Evolutionary conservation across 2,888 invertebrate genomes (phyloP).

Genomic region (Acholoe squamosa): DNA sequence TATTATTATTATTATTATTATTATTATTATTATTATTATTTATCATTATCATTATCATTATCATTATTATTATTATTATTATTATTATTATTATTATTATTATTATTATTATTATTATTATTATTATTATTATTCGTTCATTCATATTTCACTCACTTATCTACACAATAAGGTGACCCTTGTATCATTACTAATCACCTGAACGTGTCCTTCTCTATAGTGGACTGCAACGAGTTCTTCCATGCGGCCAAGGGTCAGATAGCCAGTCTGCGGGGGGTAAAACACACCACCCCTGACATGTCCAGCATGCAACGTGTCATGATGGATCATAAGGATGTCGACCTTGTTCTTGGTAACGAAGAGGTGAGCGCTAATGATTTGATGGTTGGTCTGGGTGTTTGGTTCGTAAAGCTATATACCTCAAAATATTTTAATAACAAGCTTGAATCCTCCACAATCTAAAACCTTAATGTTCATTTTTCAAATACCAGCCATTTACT

Average conservation of each 20-base stretch:
- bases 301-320: slow-evolving; percentile 73
- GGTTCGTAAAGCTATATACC: no score
- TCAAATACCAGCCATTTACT: no score
- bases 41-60: no score
- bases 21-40: background rate
- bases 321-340: slow-evolving; percentile 67
- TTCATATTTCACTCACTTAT: no score
- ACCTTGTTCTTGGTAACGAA: slow-evolving; percentile 78
- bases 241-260: slow-evolving; percentile 85
- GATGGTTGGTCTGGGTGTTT: no score
- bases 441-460: no score
- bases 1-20: background rate
- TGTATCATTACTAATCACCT: no score
- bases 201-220: background rate
- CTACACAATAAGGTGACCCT: no score
- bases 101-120: background rate
- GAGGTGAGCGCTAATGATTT: no score
- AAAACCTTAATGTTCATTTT: no score
- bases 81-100: slow-evolving; percentile 9
- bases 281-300: slow-evolving; percentile 86
- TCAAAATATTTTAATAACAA: no score
- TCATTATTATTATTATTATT: background rate
- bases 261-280: slow-evolving; percentile 91
- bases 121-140: background rate
- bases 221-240: slow-evolving; percentile 71